Base-by-base conservation (phyloP, 2,888 invertebrate species). In the Thelaira solivaga region DNA sequence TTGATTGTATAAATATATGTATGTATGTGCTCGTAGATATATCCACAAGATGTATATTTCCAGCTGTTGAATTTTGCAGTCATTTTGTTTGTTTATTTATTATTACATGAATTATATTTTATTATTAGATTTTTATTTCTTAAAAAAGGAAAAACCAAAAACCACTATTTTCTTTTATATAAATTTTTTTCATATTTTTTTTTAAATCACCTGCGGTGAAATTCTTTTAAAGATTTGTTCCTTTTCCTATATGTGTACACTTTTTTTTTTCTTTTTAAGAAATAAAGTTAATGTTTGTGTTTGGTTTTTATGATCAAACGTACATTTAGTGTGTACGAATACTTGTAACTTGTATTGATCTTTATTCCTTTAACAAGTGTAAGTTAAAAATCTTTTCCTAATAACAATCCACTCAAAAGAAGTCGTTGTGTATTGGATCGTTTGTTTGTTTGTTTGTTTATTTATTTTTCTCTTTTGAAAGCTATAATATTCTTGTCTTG, bases 141-240 rank as follows among this genome's bases (percentile, higher is more conserved):
- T 61, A 5, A 57, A 49, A 47, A 61, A 39, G 16, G 43, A 64
- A 36, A 41, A 62, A 62, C 22, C 16, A 4, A 20, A 51, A 29
- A 31, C 34, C 16, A 43, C 39, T 43, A 26, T 22, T 71, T 16
- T 53, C 26, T 53, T 11, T 36, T 43, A 34, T 34, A 29, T n/a
- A n/a, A n/a, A n/a, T n/a, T n/a, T n/a, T n/a, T n/a, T n/a, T n/a
- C n/a, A n/a, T n/a, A n/a, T n/a, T n/a, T n/a, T n/a, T n/a, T n/a
- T n/a, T n/a, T n/a, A 64, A 73, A 78, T 78, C 78, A 71, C 78
- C 78, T 78, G 78, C 78, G 78, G 78, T 71, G 65, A 74, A 74
- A 78, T 74, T 78, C 74, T 61, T 78, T 76, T 71, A 71, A 61
- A 74, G 65, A 47, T 72, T 61, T 18, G 22, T 34, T 36, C 8